Base-by-base conservation (phyloP, 37 sponge, comb jelly and placozoan species). In the Tethya wilhelma region DNA sequence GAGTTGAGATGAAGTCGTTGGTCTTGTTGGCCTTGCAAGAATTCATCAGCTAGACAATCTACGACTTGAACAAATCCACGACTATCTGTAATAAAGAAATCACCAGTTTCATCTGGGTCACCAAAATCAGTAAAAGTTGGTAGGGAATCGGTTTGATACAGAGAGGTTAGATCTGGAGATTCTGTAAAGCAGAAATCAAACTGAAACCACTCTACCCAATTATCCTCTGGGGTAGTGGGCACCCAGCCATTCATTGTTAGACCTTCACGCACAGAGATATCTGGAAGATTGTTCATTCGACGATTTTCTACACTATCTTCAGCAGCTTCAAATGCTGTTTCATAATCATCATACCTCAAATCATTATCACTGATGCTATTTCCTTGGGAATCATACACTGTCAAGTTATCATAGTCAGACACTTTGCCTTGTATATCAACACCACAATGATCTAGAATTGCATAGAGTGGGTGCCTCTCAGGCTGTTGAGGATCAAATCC, bases 11-110 rank as follows among this genome's bases (percentile, higher is more conserved):
- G 69, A 28, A 91, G 37, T 59, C 78, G 36, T 26, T 60, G 63
- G 43, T 84, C 82, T 25, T 49, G 26, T 3, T 26, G 38, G 23
- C 0, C 57, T n/a, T n/a, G n/a, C 4, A 64, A 31, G 30, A 79
- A 73, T 0, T 59, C 70, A 23, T 72, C 56, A 23, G 82, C 77
- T 0, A 87, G 46, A 42, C 82, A 87, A 2, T 75, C 22, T n/a
- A 87, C 71, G 19, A 87, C 40, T 2, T 56, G 25, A 0, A 22
- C 67, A 33, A 43, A 83, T 6, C 89, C 89, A 39, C 22, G 42
- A 53, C 53, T 26, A 30, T 89, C 89, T 28, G 73, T 69, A 20
- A 89, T 73, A 32, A 78, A 82, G 33, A 55, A 89, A 53, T 83
- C 58, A 12, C 34, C 67, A 9, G 31, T 44, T 14, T n/a, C 28